Evolutionary conservation across 1,140 invertebrate genomes (phyloP).

Genomic region (Schmidtea mediterranea): DNA sequence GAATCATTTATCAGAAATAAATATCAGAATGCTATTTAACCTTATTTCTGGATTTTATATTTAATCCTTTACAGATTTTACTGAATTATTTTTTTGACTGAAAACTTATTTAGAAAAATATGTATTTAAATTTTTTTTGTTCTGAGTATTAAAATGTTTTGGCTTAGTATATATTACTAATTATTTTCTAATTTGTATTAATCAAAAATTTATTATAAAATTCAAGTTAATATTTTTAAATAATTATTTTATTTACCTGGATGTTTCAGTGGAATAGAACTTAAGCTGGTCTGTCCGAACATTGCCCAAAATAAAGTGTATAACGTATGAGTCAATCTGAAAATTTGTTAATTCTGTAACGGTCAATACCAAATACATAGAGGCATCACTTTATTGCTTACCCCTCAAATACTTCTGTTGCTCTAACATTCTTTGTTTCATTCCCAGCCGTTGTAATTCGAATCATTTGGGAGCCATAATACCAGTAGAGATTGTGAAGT

Average conservation of each 20-base stretch:
- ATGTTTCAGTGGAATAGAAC: neutral
- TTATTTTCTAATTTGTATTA: too few relatives aligned
- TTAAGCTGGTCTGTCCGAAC: slow-evolving; percentile 33
- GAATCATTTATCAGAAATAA: too few relatives aligned
- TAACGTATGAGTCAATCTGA: slow-evolving; percentile 34
- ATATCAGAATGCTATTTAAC: too few relatives aligned
- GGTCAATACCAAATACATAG: neutral
- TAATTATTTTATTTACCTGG: neutral
- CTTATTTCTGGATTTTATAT: too few relatives aligned
- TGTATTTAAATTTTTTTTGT: too few relatives aligned
- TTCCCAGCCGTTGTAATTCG: slow-evolving; percentile 9
- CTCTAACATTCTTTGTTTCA: neutral
- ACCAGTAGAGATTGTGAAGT: slow-evolving; percentile 27
- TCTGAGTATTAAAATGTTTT: too few relatives aligned
- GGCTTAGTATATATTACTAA: too few relatives aligned
- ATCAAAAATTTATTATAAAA: too few relatives aligned
- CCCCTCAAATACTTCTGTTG: neutral
- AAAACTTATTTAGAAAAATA: too few relatives aligned
- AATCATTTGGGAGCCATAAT: slow-evolving; percentile 22
- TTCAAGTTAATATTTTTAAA: too few relatives aligned
- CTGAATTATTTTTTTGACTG: too few relatives aligned
- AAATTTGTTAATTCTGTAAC: slow-evolving; percentile 8
- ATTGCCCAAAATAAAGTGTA: slow-evolving; percentile 47
- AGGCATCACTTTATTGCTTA: neutral
- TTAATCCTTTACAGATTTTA: too few relatives aligned